A percentile compares a stretch with the other conserved stretches of the same genome.
phyloP scores from a whole-genome alignment of 2,113 vertebrate genomes.

The Pterocles gutturalis region DNA sequence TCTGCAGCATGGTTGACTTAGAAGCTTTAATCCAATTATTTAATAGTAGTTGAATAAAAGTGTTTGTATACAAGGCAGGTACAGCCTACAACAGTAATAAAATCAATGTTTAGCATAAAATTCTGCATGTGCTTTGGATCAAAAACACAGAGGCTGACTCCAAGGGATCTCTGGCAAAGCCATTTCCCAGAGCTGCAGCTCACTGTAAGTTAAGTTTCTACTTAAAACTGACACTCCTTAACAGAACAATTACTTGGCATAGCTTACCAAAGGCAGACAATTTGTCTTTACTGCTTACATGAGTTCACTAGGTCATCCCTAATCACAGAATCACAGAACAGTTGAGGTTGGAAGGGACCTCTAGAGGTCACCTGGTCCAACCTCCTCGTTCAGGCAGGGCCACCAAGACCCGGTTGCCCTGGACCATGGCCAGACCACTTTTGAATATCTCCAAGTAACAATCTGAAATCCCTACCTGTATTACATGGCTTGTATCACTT shows the following conservation, averaged over 20 bases:
- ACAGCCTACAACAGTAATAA: constrained; percentile 77
- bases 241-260: background rate
- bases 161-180: background rate
- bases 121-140: background rate
- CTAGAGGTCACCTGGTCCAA: background rate
- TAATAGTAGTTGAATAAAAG: constrained; percentile 11
- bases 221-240: background rate
- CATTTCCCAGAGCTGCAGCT: background rate
- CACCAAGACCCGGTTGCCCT: background rate
- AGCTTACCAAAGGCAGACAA: background rate
- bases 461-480: background rate
- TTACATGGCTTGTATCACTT: background rate
- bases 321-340: background rate
- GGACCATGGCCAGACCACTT: background rate
- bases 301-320: background rate
- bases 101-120: background rate
- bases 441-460: background rate
- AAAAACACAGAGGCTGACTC: background rate
- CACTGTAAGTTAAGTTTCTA: background rate
- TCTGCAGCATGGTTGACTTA: constrained; percentile 85
- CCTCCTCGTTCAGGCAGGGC: background rate
- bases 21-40: constrained; percentile 72
- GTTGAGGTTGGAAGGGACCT: accelerated
- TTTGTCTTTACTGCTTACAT: background rate
- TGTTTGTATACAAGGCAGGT: constrained; percentile 51